Evolutionary conservation across 2,888 invertebrate species (phyloP), one percentile per base, ranked within the genome.

Genomic region (Coleophora flavipennella): DNA sequence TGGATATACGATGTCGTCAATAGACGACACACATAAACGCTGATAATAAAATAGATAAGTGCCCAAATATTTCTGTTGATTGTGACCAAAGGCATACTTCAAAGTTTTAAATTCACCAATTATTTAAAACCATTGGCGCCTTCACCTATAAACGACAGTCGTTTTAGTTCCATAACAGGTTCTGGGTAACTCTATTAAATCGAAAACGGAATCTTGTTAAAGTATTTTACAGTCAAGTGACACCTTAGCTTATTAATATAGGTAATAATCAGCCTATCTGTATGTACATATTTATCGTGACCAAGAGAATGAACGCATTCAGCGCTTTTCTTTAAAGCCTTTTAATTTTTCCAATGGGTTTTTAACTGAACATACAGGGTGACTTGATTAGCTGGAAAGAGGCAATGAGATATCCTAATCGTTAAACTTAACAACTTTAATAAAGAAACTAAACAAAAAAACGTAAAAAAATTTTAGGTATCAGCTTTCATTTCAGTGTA

Each of bases 241-340:
- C 39, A 35, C 29, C 39, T 39, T 35, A 35, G 33, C 38, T 38
- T 41, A 38, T 35, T 38, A 38, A 38, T 35, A 13, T 12, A 35
- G 35, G 35, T 10, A 32, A 38, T 38, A 38, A 42, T 36, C 33
- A 35, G 9, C 36, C 33, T 11, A 39, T 38, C 28, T 36, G 33
- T 36, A 35, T 36, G 35, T 40, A 43, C 37, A 40, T 40, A 40
- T 40, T 43, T 37, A 35, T 13, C 39, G 40, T 13, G 8, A 33
- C 33, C 26, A 34, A 33, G 28, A 26, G 29, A 33, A 20, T 39
- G 34, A 36, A 37, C 39, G 37, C 40, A 33, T 13, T 43, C 35
- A 35, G 35, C 31, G 35, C 35, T 43, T 40, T 33, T 40, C 29
- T 32, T 39, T 28, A 35, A 35, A 29, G 25, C 32, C 35, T 27